Percentiles rank a stretch among this genome's conserved stretches.
These are phyloP conservation scores for Lonchura striata DNA, from an alignment of 2,113 vertebrate species.

Conservation along the genomic window DNA sequence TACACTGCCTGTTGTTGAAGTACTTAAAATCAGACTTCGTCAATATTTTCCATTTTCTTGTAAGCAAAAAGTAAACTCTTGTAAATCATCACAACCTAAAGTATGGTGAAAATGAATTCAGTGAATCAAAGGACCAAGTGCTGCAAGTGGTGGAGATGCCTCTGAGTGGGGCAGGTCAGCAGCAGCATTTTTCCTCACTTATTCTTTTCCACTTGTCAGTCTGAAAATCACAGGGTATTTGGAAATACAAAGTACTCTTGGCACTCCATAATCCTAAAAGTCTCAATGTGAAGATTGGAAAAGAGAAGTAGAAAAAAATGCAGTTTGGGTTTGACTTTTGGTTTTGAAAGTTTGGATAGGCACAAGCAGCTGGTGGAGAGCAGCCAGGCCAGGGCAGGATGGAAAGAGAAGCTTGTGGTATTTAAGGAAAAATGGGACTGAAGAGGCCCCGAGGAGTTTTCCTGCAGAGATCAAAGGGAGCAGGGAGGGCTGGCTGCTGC, in stretches of 20 bases:
- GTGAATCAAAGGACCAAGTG: background rate
- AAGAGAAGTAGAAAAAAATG: background rate
- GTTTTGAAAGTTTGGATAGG: background rate
- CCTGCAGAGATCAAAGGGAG: background rate
- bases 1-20: background rate
- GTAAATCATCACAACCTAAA: background rate
- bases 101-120: background rate
- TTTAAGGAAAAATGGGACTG: background rate
- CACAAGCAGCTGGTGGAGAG: background rate
- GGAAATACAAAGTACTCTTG: background rate
- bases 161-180: background rate
- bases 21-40: background rate
- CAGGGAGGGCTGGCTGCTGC: background rate
- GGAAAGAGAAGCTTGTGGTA: background rate
- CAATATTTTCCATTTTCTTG: background rate
- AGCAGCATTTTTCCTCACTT: background rate
- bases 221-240: background rate
- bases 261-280: background rate
- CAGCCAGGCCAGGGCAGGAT: background rate
- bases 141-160: background rate
- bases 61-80: background rate
- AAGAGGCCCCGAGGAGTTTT: background rate
- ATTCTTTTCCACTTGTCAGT: background rate
- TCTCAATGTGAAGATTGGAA: background rate
- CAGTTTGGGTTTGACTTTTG: background rate